These are phyloP conservation scores for Sminthurinus aureus DNA, from an alignment of 2,888 invertebrate genomes.

Conservation along the genomic window DNA sequence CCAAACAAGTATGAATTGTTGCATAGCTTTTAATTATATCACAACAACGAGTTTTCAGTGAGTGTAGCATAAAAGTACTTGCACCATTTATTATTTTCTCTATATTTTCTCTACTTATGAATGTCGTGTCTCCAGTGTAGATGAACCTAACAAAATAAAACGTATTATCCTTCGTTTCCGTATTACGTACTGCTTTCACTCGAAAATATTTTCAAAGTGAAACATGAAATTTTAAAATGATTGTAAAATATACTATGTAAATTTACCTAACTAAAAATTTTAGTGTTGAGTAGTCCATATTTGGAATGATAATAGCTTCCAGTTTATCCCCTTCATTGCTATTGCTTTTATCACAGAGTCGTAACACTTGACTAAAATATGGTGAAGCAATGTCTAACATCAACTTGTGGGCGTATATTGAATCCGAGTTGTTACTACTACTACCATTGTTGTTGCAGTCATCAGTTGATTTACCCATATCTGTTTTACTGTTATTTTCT, in stretches of 20 bases:
- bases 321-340: neutral
- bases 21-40: neutral
- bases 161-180: too few relatives aligned
- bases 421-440: too few relatives aligned
- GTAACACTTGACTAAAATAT: conserved; percentile 1
- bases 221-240: neutral
- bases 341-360: neutral
- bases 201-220: neutral
- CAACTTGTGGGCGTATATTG: conserved; percentile 2
- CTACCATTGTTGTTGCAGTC: too few relatives aligned
- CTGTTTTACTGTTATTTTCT: neutral
- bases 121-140: neutral
- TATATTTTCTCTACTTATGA: neutral
- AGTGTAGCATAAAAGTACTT: neutral
- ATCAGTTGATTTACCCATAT: neutral
- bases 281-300: neutral
- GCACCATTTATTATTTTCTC: conserved; percentile 15
- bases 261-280: neutral
- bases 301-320: neutral
- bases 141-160: conserved; percentile 7
- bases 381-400: neutral
- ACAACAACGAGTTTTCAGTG: neutral
- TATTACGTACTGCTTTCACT: neutral
- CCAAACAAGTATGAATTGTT: neutral
- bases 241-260: neutral